Base-by-base conservation (phyloP, 2,797 vertebrate species). In the Lates japonicus region DNA sequence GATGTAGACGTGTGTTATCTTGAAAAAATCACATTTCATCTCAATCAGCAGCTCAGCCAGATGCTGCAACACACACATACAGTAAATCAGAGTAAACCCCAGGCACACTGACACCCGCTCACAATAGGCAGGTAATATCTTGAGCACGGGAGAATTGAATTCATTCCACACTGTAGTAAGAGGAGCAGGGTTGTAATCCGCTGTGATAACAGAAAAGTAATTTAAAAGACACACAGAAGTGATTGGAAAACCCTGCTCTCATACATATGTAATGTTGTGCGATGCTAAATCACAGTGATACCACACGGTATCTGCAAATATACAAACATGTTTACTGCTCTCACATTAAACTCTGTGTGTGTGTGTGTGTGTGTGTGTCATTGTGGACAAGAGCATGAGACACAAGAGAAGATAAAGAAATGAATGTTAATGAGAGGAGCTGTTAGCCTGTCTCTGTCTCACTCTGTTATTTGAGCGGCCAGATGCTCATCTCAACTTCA, bases 171-270 rank as follows among this genome's bases (percentile, higher is more conserved):
- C 11, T 55, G 73, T 37, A 61, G 80, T 59, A 66, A 86, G 74
- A 83, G 20, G 54, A 74, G 70, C 52, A 0, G 35, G 51, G 37
- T 59, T 83, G 81, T 90, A 91, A 92, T 92, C 85, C 46, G 1
- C 68, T 16, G 77, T 22, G 87, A 90, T 90, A 90, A 88, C 89
- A 87, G 70, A 80, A 66, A 82, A 84, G 79, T 87, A 49, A 86
- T 91, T 89, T 84, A 77, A 89, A 87, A 87, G 77, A 84, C 73
- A 82, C 80, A 87, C 76, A 70, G 12, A 82, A 76, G 63, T 57
- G 84, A 90, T 74, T 85, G 71, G 69, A 79, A 85, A 83, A 55
- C 25, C 54, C 63, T 33, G 6, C 78, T 78, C 71, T 90, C 85
- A 92, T 90, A 83, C 85, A 88, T 88, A 85, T 86, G 75, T 84